Base-by-base conservation (phyloP, 2,888 invertebrate genomes). In the Synergus umbraculus region DNA sequence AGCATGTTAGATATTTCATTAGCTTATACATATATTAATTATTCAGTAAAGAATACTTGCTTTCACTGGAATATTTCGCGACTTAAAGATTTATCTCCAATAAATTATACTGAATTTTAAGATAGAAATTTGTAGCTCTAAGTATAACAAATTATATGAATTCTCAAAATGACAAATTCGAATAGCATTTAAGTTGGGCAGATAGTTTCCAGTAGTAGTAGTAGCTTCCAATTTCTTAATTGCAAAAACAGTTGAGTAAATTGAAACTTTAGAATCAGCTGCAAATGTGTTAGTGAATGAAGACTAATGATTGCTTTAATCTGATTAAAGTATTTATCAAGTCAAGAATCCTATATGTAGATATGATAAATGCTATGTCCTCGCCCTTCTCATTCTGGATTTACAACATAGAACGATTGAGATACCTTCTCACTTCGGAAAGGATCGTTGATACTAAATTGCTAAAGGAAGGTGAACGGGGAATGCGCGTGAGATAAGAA, bases 401-500 rank as follows among this genome's bases (percentile, higher is more conserved):
- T 49, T 37, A 73, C 49, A 49, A 46, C 22, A 54, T 49, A 54
- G 69, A 73, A 54, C 69, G 69, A 73, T 73, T 73, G 69, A 73
- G 69, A 73, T 73, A 73, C 49, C 44, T 73, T 73, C 69, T 73
- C 29, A 46, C 69, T 73, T 49, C 49, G 49, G 37, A 37, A 73
- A 13, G 69, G n/a, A 73, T 54, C 15, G 29, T n/a, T 73, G 49
- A 73, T 73, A 29, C 49, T 73, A 49, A 73, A 73, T 73, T 54
- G 37, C 49, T 73, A 73, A 73, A 73, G 49, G 69, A 69, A 73
- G 69, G 49, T 73, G 69, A 73, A 46, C 69, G 69, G 29, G 49
- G 49, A 73, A 73, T 73, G 54, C 69, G 69, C 37, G 54, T 73
- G 69, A 73, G 69, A 73, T 73, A 73, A 49, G 69, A 73, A 73